Base-by-base conservation (phyloP, 2,888 invertebrate genomes). In the Orthonevra nobilis region DNA sequence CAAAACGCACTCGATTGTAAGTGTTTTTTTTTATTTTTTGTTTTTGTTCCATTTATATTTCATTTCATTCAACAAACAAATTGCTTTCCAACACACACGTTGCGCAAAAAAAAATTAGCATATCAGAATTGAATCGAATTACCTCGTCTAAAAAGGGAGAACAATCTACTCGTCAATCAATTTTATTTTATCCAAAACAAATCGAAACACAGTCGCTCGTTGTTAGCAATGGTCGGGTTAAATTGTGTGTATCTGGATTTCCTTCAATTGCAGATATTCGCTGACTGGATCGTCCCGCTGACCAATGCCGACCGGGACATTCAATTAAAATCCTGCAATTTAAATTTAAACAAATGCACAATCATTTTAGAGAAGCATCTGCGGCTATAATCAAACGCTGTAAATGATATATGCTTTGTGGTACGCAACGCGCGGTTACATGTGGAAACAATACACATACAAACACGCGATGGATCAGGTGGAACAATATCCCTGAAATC, bases 261-360 rank as follows among this genome's bases (percentile, higher is more conserved):
- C n/a, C n/a, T 40, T 70, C 19, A 30, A 34, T 44, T 52, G 15
- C 20, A 46, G n/a, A n/a, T n/a, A n/a, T n/a, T n/a, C n/a, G n/a
- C n/a, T n/a, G n/a, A n/a, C 61, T 70, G 30, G 23, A 32, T n/a
- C n/a, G 14, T 44, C 20, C 38, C 30, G 23, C 38, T 10, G 32
- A 19, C 30, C 48, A 34, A 10, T 23, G 40, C 46, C 58, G 63
- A 14, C 52, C 46, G 44, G 54, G 64, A 66, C 52, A 72, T 77
- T 77, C 72, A 77, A 77, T 77, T 77, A 77, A 77, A 77, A 60
- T 38, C 40, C 60, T 15, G 20, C 64, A 77, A 77, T 77, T 72
- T 77, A 40, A 60, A 64, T 72, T 77, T 72, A 38, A 72, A 72
- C 72, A 77, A 77, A 66, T 64, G 70, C 44, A 38, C 20, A 77